Evolutionary conservation across 2,113 vertebrate genomes (phyloP).

Genomic region (Astatotilapia flaviijosephi): DNA sequence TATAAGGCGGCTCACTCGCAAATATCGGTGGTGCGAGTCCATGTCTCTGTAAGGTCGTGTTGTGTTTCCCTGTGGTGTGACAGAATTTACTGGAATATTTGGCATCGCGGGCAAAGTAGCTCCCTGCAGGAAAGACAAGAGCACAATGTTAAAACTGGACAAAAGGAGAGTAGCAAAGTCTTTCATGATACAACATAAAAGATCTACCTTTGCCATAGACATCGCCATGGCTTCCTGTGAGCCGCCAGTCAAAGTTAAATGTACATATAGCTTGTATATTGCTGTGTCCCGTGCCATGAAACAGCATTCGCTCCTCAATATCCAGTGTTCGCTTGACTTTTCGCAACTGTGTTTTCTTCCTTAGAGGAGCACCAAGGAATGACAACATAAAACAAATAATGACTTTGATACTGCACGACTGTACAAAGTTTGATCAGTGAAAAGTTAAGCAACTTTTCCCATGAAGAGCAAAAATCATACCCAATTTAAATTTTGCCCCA

Average conservation of each 20-base stretch:
- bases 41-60: slow-evolving; percentile 75
- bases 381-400: slow-evolving; percentile 14
- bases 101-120: slow-evolving; percentile 92
- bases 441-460: not conserved
- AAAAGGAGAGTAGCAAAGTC: not conserved
- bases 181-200: not conserved
- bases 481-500: not conserved
- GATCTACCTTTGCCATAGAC: slow-evolving; percentile 90
- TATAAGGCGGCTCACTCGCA: slow-evolving; percentile 70
- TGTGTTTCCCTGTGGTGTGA: slow-evolving; percentile 85
- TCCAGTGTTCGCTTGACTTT: slow-evolving; percentile 81
- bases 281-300: slow-evolving; percentile 93
- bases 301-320: slow-evolving; percentile 92
- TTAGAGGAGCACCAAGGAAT: slow-evolving; percentile 46
- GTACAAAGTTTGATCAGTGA: not conserved
- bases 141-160: not conserved
- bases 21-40: slow-evolving; percentile 67
- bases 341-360: slow-evolving; percentile 92
- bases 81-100: slow-evolving; percentile 94
- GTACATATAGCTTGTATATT: slow-evolving; percentile 95
- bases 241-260: slow-evolving; percentile 96
- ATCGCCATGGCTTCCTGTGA: slow-evolving; percentile 90
- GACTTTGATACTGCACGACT: not conserved
- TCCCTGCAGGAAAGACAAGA: slow-evolving; percentile 72
- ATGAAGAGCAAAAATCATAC: not conserved